Percentiles rank a stretch among this genome's conserved stretches.
These are phyloP conservation scores for Harpagus bidentatus DNA, from an alignment of 2,113 vertebrate genomes.

Conservation along the genomic window DNA sequence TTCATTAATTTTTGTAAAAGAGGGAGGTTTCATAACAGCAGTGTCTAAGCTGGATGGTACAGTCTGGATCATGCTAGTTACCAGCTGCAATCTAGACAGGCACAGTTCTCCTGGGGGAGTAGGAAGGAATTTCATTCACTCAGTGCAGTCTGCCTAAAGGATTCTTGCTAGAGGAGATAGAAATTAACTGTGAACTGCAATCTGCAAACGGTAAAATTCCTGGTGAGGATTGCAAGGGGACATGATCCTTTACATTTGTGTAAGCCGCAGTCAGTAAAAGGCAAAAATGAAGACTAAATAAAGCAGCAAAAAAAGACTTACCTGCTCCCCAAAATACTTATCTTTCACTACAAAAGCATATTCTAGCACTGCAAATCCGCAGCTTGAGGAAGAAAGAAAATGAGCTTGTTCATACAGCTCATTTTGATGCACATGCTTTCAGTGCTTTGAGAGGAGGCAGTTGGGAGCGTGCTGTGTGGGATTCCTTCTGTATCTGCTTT, in stretches of 20 bases:
- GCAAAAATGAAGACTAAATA: neutral
- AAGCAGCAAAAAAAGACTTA: neutral
- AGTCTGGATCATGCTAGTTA: neutral
- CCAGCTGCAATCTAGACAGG: neutral
- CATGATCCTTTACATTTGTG: neutral
- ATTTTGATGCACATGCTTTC: neutral
- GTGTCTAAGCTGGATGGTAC: neutral
- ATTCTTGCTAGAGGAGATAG: neutral
- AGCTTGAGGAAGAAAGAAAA: neutral
- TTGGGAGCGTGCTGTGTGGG: neutral
- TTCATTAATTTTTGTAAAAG: neutral
- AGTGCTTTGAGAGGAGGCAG: slow-evolving; percentile 13
- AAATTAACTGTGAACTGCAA: neutral
- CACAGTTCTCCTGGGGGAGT: neutral
- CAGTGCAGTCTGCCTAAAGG: neutral
- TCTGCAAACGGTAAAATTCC: neutral
- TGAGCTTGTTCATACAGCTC: neutral
- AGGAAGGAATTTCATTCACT: slow-evolving; percentile 6
- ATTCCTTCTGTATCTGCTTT: neutral
- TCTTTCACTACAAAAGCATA: neutral
- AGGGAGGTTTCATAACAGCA: neutral
- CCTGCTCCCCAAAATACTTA: neutral
- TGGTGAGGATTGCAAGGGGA: neutral
- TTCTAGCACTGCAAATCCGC: neutral
- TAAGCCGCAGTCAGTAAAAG: neutral